Base-by-base conservation (phyloP, 1,140 invertebrate species). In the Drosophila auraria region DNA sequence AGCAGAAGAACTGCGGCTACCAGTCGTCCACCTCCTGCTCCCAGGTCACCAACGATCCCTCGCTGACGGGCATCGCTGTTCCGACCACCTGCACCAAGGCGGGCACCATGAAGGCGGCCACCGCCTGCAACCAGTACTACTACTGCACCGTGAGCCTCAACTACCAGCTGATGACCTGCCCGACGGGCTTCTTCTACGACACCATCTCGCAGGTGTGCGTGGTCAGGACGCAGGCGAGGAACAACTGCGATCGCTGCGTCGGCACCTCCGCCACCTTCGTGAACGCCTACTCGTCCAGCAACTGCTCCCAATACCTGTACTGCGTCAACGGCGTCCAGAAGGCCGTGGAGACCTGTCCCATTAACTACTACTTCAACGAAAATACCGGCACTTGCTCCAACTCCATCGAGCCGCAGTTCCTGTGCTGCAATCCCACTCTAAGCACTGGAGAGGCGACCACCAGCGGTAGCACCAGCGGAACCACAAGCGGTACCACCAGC, bases 221-320 rank as follows among this genome's bases (percentile, higher is more conserved):
- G 20, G 27, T 44, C n/a, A 70, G 83, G 14, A 53, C 49, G 45
- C 9, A 44, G 14, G 83, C 83, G 8, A 58, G 47, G 9, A 82
- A 82, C 17, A n/a, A 80, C 33, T 87, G 83, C 33, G 83, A 87
- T 54, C 80, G 83, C 2, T 87, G 83, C 17, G 3, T 77, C 15
- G 80, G 80, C 33, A 66, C 68, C 40, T 72, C 54, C 20, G 27
- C 30, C 6, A 9, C 33, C n/a, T 87, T 86, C n/a, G 83, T 86
- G 15, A 87, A 84, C 25, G 66, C 72, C 49, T 79, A 76, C 30
- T 81, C 74, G 25, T 11, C 12, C 27, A 71, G 44, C 42, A 69
- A 58, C 40, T 87, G 83, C 56, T 50, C 25, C 17, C 51, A 65
- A 8, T 87, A 87, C 42, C 59, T 80, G 23, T 72, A 68, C 14